phyloP scores from a whole-genome alignment of 2,888 invertebrate genomes.

The Hymenopus coronatus region DNA sequence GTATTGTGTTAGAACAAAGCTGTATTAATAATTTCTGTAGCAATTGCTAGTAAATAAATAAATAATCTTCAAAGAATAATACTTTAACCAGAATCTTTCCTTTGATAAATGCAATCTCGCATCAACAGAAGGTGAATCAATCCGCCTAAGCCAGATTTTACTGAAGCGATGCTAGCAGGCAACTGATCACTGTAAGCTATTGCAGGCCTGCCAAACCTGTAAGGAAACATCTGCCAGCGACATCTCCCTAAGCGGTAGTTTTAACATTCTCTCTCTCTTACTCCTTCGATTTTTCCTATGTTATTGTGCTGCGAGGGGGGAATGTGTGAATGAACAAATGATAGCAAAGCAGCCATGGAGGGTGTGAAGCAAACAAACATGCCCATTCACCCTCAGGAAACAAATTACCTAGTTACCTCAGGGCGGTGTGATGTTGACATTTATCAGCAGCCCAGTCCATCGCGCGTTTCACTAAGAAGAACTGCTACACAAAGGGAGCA shows the following conservation, averaged over 20 bases:
- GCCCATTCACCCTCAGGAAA: neutral
- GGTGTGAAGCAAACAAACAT: slow-evolving; percentile 10
- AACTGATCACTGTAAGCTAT: neutral
- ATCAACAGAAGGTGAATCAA: too few relatives aligned
- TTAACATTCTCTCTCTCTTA: neutral
- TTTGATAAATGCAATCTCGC: too few relatives aligned
- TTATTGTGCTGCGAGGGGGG: neutral
- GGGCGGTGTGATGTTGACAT: slow-evolving; percentile 13
- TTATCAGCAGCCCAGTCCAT: slow-evolving; percentile 16
- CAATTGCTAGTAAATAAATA: too few relatives aligned
- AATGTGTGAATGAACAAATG: neutral
- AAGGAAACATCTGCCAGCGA: neutral
- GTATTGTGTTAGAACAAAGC: too few relatives aligned
- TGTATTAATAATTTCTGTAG: too few relatives aligned
- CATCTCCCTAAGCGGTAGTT: neutral
- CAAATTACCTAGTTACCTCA: slow-evolving; percentile 27
- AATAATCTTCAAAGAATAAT: too few relatives aligned
- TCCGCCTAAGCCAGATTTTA: too few relatives aligned
- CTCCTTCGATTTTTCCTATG: neutral
- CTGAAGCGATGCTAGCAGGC: too few relatives aligned
- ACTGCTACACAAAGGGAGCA: neutral
- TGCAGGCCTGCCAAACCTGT: neutral
- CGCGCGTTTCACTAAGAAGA: neutral
- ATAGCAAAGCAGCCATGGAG: neutral
- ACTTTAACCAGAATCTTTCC: too few relatives aligned